Base-by-base conservation (phyloP, 2,888 invertebrate genomes). In the Homarus gammarus region DNA sequence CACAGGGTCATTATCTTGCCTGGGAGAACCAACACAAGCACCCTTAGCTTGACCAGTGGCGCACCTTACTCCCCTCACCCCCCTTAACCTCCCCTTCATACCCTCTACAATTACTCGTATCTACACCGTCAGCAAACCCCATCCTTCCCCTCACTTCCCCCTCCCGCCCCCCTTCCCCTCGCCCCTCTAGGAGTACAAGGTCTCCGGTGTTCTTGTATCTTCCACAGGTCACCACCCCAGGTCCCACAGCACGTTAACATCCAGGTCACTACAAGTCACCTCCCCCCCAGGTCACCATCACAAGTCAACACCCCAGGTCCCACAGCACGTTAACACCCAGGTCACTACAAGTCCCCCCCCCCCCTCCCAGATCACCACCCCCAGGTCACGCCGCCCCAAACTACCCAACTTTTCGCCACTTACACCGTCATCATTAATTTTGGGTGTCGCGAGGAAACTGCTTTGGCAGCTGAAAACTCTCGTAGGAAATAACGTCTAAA, bases 401-500 rank as follows among this genome's bases (percentile, higher is more conserved):
- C 56, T n/a, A 22, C 56, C 27, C 3, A n/a, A 64, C 64, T 64
- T 64, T 27, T 64, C 64, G 64, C 64, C 64, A 64, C 64, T 64
- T 27, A 64, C 64, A 64, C 64, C 64, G 64, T 64, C 64, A 27
- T 64, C 64, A 64, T 64, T 64, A 64, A 64, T 64, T 27, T 64
- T 5, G 64, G 27, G 64, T 8, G 3, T 3, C 64, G 18, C 27
- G 3, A 5, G 3, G 27, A 64, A 64, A 27, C 5, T 3, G 8
- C 8, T 12, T 64, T 64, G n/a, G 64, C 64, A n/a, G 12, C 6
- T 27, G 3, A n/a, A 27, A 5, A n/a, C 27, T 8, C 6, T 64
- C 27, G 8, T 64, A 12, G 49, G 15, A 49, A 49, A 49, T 8
- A 15, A 15, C 12, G 49, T 49, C 49, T 49, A 49, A 49, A 49